Conservation (phyloP, 1,140 invertebrate species). For the Orchesella cincta region DNA sequence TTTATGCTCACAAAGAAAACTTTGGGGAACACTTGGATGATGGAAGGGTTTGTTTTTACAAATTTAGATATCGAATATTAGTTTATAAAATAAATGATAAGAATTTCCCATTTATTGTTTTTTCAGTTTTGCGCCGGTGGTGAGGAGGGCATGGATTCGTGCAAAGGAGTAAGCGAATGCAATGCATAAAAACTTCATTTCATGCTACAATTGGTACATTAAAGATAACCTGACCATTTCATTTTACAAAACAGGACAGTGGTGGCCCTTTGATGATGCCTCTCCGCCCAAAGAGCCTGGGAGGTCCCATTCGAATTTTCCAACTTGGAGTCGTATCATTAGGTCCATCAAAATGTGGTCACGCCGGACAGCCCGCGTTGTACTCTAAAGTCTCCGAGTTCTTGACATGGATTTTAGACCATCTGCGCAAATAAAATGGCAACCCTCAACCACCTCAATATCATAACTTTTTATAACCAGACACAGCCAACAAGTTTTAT, state of each 20-base stretch:
- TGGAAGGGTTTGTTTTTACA: constrained; percentile 30
- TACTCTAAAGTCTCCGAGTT: constrained; percentile 43
- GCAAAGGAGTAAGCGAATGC: constrained; percentile 33
- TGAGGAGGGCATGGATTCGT: constrained; percentile 33
- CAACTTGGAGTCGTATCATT: constrained; percentile 39
- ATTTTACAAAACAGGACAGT: constrained; percentile 16
- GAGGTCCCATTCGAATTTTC: not conserved
- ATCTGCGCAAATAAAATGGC: too few species aligned
- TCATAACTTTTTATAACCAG: too few species aligned
- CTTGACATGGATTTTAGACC: constrained; percentile 41
- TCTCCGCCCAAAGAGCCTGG: not conserved
- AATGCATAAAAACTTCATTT: not conserved
- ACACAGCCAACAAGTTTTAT: too few species aligned
- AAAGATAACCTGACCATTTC: not conserved
- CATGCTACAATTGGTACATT: not conserved
- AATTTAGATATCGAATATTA: not conserved
- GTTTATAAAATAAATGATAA: not conserved
- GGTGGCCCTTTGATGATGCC: constrained; percentile 35
- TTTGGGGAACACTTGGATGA: constrained; percentile 32
- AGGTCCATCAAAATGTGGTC: constrained; percentile 37
- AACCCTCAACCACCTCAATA: not conserved
- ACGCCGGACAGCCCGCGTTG: constrained; percentile 38
- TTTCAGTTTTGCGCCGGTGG: constrained; percentile 46
- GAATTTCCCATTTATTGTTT: constrained; percentile 9
- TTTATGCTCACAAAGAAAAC: constrained; percentile 32